phyloP scores from a whole-genome alignment of 1,140 invertebrate genomes.

The Drosophila sturtevanti region DNA sequence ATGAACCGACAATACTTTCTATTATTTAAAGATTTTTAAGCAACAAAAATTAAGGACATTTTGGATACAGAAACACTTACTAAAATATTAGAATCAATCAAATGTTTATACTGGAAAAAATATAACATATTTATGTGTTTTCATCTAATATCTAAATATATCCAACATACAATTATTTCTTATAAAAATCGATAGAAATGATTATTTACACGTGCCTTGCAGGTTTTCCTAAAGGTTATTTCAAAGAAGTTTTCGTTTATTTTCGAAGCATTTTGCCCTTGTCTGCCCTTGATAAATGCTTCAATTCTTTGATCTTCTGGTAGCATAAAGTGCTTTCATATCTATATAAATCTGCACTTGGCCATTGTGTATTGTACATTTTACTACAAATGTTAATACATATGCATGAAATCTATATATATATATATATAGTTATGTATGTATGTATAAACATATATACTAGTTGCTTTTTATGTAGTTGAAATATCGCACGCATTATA shows the following conservation, averaged over 20 bases:
- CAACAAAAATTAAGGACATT: no score
- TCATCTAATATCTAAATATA: not conserved
- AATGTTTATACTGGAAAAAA: not conserved
- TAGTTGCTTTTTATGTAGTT: conserved; percentile 60
- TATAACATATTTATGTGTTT: not conserved
- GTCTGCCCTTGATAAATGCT: conserved; percentile 66
- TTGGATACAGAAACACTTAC: no score
- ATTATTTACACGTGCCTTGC: conserved; percentile 1
- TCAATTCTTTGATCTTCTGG: conserved; percentile 61
- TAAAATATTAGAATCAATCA: not conserved
- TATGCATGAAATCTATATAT: not conserved
- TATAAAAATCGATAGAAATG: not conserved
- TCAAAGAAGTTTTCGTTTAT: conserved; percentile 32
- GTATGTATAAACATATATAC: not conserved
- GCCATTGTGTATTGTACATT: conserved; percentile 14
- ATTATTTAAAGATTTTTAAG: no score
- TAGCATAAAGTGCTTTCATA: conserved; percentile 63
- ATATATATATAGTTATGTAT: not conserved
- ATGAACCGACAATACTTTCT: no score
- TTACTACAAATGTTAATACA: not conserved
- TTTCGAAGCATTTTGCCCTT: conserved; percentile 41
- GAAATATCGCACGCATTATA: conserved; percentile 41
- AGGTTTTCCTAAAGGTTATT: conserved; percentile 15
- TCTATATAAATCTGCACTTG: conserved; percentile 51
- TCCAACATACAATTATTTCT: not conserved